Conservation (phyloP, 2,888 invertebrate species). For the Parnassius smintheus region DNA sequence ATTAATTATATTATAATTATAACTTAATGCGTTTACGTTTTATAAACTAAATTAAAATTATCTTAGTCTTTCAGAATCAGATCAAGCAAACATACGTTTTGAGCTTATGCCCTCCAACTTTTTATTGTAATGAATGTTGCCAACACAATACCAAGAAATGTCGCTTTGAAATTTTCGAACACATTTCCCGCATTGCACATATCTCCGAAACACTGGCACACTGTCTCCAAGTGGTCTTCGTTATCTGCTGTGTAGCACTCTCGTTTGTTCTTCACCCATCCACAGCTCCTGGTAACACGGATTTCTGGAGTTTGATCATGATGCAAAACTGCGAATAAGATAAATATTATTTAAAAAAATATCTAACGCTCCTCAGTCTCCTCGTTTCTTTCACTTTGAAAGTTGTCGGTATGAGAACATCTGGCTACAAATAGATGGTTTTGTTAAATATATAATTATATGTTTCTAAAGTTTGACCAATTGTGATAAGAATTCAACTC, state of each 20-base stretch:
- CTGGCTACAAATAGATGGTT: too few species aligned
- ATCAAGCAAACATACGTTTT: constrained; percentile 1
- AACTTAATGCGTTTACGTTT: neutral
- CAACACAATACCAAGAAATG: constrained; percentile 36
- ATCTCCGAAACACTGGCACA: constrained; percentile 82
- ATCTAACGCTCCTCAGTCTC: too few species aligned
- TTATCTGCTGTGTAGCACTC: constrained; percentile 81
- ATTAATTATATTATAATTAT: too few species aligned
- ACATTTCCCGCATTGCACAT: constrained; percentile 76
- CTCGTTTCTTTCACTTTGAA: too few species aligned
- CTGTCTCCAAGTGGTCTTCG: constrained; percentile 80
- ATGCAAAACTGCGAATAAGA: constrained; percentile 55
- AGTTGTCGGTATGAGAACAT: too few species aligned
- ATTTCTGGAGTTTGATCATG: constrained; percentile 52
- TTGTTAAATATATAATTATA: too few species aligned
- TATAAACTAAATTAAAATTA: neutral
- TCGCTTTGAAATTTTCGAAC: constrained; percentile 41
- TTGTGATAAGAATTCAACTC: too few species aligned
- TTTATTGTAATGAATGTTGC: constrained; percentile 37
- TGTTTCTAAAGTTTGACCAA: too few species aligned
- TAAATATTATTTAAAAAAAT: neutral
- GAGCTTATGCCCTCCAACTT: constrained; percentile 42
- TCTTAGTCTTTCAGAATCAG: neutral
- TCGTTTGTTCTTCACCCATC: constrained; percentile 72
- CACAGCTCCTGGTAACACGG: constrained; percentile 81